Evolutionary conservation across 2,797 vertebrate species (phyloP), one percentile per base, ranked within the genome.

Genomic region (Danio kyathit): DNA sequence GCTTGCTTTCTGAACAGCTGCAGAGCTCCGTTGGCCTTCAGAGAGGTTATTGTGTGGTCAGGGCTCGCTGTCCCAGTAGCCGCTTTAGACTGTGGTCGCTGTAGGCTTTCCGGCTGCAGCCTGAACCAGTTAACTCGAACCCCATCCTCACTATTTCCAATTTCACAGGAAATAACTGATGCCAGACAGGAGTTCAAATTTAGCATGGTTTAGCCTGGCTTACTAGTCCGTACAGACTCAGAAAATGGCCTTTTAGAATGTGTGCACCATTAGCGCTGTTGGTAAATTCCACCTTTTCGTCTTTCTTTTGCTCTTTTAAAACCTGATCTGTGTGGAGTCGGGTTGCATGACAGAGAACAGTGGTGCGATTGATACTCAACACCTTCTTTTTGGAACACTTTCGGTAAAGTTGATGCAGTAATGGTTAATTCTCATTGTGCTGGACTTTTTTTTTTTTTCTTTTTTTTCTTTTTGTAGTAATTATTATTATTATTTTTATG

Each of bases 1-100:
- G 29, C 60, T 77, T 80, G 78, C 40, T 63, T 60, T 48, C 40
- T 56, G 64, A 71, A 63, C 71, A 56, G 59, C 64, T 71, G 7
- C 12, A 49, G 59, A 60, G 52, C 51, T 75, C 64, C 6, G 51
- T 57, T 61, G 29, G 49, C 56, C 56, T 83, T 83, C 78, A 64
- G 40, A 64, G 74, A 83, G 64, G 38, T 81, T 74, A 52, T 59
- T 77, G 69, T 57, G n/a, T 76, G 64, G 76, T 71, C n/a, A 76
- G 41, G 44, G 65, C 52, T 64, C 13, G 13, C 19, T 7, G 12
- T 74, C 72, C 48, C 76, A 48, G 56, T 65, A 61, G 46, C 41
- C 14, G 5, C 41, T 73, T 52, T 56, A 41, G 64, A 38, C 70
- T 52, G 60, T 9, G 52, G 70, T 61, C 9, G 16, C 63, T 74